phyloP scores from a whole-genome alignment of 2,797 vertebrate genomes.

The Pangasius krempfi region DNA sequence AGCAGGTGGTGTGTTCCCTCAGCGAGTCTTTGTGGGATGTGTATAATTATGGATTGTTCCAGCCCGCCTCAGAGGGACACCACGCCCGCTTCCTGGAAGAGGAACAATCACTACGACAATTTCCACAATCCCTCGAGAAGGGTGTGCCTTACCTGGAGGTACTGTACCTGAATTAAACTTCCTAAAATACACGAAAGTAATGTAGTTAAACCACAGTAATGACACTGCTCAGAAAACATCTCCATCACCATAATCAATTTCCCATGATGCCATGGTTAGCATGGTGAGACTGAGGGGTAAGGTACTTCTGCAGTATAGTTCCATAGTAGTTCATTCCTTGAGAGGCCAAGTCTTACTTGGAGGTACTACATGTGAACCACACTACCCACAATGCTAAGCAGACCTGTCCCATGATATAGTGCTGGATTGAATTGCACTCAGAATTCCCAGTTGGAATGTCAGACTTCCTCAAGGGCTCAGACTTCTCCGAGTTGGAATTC shows the following conservation, averaged over 20 bases:
- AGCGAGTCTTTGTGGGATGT: constrained; percentile 89
- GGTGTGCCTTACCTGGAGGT: constrained; percentile 94
- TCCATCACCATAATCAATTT: not conserved
- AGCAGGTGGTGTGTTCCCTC: constrained; percentile 90
- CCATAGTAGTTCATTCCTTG: not conserved
- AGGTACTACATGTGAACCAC: not conserved
- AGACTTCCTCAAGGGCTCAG: not conserved
- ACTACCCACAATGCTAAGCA: constrained; percentile 1
- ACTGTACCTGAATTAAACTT: constrained; percentile 41
- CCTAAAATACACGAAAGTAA: not conserved
- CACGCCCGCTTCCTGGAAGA: constrained; percentile 94
- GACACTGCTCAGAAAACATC: not conserved
- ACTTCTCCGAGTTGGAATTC: not conserved
- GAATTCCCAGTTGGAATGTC: not conserved
- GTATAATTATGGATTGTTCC: constrained; percentile 94
- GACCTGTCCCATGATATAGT: not conserved
- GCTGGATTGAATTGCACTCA: not conserved
- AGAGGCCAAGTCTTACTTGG: not conserved
- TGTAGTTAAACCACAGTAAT: not conserved
- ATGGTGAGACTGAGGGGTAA: not conserved
- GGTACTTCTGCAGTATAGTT: not conserved
- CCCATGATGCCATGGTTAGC: no score
- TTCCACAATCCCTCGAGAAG: constrained; percentile 90
- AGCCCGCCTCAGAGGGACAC: constrained; percentile 88
- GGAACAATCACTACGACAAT: constrained; percentile 83